Conservation (phyloP, 2,888 invertebrate genomes). For the Meiosimyza platycephala region DNA sequence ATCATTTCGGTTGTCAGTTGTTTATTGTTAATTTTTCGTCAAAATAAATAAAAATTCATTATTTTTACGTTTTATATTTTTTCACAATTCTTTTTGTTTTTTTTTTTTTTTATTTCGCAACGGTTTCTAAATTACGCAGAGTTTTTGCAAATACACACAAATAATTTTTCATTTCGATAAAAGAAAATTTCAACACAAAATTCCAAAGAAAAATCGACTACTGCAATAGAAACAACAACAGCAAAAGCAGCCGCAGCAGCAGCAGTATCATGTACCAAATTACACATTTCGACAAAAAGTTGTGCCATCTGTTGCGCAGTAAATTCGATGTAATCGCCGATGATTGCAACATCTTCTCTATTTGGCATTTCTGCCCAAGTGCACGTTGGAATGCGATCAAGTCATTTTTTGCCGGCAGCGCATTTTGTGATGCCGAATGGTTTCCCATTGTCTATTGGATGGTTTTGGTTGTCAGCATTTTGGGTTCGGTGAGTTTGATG, state of each 20-base stretch:
- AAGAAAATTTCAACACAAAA: background rate
- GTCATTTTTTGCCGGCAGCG: conserved; percentile 37
- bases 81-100: background rate
- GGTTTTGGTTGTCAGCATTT: conserved; percentile 46
- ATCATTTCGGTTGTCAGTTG: too few relatives aligned
- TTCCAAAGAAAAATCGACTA: background rate
- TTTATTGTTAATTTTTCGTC: too few relatives aligned
- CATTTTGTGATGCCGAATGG: conserved; percentile 48
- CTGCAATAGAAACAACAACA: background rate
- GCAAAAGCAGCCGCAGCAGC: too few relatives aligned
- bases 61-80: background rate
- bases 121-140: background rate
- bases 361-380: conserved; percentile 51
- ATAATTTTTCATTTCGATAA: background rate
- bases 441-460: conserved; percentile 56
- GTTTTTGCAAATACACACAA: background rate
- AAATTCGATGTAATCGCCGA: conserved; percentile 44
- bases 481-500: conserved; percentile 51
- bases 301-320: conserved; percentile 45
- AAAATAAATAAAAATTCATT: background rate
- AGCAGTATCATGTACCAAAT: conserved; percentile 48
- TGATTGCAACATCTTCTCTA: conserved; percentile 50
- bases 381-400: conserved; percentile 44
- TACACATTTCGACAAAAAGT: conserved; percentile 47
- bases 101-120: too few relatives aligned